Evolutionary conservation across 2,888 invertebrate genomes (phyloP).

Genomic region (Tetropium fuscum): DNA sequence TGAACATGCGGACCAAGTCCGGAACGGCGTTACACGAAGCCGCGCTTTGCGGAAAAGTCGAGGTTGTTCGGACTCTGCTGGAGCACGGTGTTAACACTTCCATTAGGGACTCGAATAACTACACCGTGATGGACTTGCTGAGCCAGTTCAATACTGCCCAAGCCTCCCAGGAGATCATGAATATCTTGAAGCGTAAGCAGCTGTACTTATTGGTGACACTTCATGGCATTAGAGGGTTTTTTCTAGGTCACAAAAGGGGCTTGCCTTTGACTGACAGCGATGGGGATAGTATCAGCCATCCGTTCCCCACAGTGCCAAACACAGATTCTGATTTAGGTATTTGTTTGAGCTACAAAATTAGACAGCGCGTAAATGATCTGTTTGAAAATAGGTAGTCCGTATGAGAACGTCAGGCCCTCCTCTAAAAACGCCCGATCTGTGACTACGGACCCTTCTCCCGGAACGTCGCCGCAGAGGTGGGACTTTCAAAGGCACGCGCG

Average conservation of each 20-base stretch:
- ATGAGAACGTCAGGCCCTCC: slow-evolving; percentile 72
- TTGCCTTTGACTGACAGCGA: slow-evolving; percentile 62
- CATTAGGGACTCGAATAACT: slow-evolving; percentile 82
- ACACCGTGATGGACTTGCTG: slow-evolving; percentile 88
- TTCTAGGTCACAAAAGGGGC: slow-evolving; percentile 57
- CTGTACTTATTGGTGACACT: slow-evolving; percentile 42
- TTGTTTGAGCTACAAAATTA: no score
- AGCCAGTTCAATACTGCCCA: slow-evolving; percentile 87
- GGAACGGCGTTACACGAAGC: slow-evolving; percentile 96
- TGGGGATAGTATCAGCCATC: slow-evolving; percentile 65
- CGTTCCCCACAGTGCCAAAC: slow-evolving; percentile 76
- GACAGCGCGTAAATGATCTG: no score
- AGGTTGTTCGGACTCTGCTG: slow-evolving; percentile 85
- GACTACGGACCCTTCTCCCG: slow-evolving; percentile 68
- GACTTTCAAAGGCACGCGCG: slow-evolving; percentile 62
- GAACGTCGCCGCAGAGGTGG: slow-evolving; percentile 68
- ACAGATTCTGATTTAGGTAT: slow-evolving; percentile 69
- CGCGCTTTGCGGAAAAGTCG: slow-evolving; percentile 90
- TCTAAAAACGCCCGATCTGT: slow-evolving; percentile 64
- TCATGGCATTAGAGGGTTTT: no score
- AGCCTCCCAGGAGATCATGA: slow-evolving; percentile 87
- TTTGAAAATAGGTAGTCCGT: slow-evolving; percentile 71
- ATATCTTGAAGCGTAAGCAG: slow-evolving; percentile 86
- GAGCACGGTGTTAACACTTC: slow-evolving; percentile 85
- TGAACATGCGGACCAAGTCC: slow-evolving; percentile 86